Percentiles rank a stretch among this genome's conserved stretches.
phyloP scores from a whole-genome alignment of 2,113 vertebrate species.

The Haemorhous mexicanus region DNA sequence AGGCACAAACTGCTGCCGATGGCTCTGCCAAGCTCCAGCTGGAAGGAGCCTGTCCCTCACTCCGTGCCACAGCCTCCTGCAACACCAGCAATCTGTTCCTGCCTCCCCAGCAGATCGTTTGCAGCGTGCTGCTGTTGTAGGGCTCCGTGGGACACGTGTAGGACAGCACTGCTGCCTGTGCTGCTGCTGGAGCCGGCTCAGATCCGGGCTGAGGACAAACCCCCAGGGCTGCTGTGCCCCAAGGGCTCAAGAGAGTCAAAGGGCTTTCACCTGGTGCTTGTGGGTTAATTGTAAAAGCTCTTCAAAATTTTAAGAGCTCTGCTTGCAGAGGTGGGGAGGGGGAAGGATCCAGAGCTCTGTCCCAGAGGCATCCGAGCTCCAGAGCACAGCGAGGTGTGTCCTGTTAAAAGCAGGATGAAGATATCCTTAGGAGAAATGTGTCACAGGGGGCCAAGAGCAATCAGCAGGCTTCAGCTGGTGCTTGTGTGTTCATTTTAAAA shows the following conservation, averaged over 20 bases:
- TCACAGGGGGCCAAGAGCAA: not conserved
- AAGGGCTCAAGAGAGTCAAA: rapidly evolving
- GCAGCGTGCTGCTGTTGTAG: not conserved
- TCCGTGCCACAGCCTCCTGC: not conserved
- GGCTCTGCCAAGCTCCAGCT: not conserved
- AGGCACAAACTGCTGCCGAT: not conserved
- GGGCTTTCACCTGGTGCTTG: not conserved
- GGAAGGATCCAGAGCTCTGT: not conserved
- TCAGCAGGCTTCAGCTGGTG: not conserved
- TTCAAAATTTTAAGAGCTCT: not conserved
- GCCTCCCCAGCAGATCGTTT: not conserved
- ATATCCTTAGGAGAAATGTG: not conserved
- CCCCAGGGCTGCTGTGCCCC: rapidly evolving
- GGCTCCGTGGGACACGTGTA: not conserved
- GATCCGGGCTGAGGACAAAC: rapidly evolving
- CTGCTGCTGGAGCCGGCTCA: not conserved
- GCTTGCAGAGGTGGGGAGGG: not conserved
- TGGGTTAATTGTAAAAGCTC: not conserved
- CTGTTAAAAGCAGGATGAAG: not conserved
- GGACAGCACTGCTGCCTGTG: not conserved
- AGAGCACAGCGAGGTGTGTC: rapidly evolving
- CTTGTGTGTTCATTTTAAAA: not conserved
- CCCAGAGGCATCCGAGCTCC: not conserved
- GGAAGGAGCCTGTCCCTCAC: not conserved
- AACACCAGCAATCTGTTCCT: not conserved